Evolutionary conservation across 2,113 vertebrate species (phyloP).

Genomic region (Brachyhypopomus occidentalis): DNA sequence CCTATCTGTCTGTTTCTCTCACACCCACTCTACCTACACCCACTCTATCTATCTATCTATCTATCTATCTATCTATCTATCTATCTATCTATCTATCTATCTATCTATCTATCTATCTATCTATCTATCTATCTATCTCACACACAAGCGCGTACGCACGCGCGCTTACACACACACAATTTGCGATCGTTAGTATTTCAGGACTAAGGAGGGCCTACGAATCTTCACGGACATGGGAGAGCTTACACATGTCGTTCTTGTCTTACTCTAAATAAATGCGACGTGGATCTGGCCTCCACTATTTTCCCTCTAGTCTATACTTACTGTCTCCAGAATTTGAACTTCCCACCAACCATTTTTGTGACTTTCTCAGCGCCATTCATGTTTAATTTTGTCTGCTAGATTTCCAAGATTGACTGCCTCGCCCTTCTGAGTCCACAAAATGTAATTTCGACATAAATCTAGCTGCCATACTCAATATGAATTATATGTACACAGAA

Average conservation of each 20-base stretch:
- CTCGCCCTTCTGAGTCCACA: constrained; percentile 60
- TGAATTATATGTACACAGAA: constrained; percentile 68
- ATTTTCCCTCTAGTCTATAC: neutral
- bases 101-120: neutral
- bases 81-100: too few species aligned
- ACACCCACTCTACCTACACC: neutral
- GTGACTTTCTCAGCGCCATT: constrained; percentile 60
- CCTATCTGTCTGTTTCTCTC: neutral
- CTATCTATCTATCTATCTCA: neutral
- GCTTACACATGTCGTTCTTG: too few species aligned
- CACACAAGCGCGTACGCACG: neutral
- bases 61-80: too few species aligned
- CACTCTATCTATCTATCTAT: too few species aligned
- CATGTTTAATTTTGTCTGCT: constrained; percentile 64
- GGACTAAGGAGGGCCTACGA: too few species aligned
- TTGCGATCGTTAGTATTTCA: too few species aligned
- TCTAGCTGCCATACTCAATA: constrained; percentile 60
- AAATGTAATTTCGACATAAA: constrained; percentile 70
- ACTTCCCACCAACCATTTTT: constrained; percentile 41
- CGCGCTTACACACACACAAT: neutral
- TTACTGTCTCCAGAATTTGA: constrained; percentile 33
- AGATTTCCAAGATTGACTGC: constrained; percentile 59
- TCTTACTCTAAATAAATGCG: neutral
- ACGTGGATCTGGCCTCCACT: neutral
- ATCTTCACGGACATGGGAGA: too few species aligned